Evolutionary conservation across 30 jellyfish, hydroid and myxozoan genomes (phyloP).

Genomic region (Turritopsis dohrnii): DNA sequence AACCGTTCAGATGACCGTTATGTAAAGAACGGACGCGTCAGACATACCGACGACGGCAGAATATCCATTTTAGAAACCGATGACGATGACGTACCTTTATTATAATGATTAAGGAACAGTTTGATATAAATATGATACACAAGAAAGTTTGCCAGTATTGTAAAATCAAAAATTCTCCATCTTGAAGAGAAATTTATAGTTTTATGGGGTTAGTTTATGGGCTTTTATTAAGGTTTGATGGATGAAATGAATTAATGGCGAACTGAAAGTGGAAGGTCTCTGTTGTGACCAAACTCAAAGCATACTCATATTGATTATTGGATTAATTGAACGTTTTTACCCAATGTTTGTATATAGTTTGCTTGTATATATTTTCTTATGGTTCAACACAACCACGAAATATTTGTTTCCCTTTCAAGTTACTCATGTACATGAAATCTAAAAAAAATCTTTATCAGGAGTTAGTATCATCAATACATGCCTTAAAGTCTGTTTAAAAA

Average conservation of each 20-base stretch:
- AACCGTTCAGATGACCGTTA: conserved; percentile 22
- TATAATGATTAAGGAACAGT: background rate
- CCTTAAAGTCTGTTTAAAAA: too few relatives aligned
- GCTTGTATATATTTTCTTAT: background rate
- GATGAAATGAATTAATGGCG: too few relatives aligned
- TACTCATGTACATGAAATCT: background rate
- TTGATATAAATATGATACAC: too few relatives aligned
- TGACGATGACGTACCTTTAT: conserved; percentile 15
- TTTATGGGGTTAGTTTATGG: background rate
- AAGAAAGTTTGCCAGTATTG: too few relatives aligned
- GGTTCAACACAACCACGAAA: background rate
- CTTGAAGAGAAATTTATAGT: background rate
- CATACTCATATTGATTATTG: background rate
- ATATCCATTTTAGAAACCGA: conserved; percentile 18
- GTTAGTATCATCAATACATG: too few relatives aligned
- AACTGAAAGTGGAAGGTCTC: too few relatives aligned
- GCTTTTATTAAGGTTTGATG: too few relatives aligned
- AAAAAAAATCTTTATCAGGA: too few relatives aligned
- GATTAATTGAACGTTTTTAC: background rate
- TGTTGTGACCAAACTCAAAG: too few relatives aligned
- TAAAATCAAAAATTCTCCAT: background rate
- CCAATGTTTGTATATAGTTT: background rate
- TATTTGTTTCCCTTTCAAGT: background rate
- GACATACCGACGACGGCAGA: background rate
- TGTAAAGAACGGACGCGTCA: conserved; percentile 16